Evolutionary conservation across 30 jellyfish, hydroid and myxozoan species (phyloP).

Genomic region (Nemopilema nomurai): DNA sequence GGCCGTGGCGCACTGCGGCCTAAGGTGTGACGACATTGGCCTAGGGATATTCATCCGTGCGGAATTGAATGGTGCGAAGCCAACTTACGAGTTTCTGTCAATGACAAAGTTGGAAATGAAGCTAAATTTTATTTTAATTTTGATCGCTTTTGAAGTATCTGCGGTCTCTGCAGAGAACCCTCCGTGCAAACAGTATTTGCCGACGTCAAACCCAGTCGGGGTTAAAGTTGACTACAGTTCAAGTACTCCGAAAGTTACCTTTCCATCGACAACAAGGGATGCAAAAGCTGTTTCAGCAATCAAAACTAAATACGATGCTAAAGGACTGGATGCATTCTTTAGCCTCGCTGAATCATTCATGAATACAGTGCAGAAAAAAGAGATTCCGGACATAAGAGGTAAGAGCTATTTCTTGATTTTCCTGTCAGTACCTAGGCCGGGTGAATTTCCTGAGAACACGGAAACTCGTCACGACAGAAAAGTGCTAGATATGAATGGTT

Average conservation of each 20-base stretch:
- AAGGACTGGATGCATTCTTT: conserved; percentile 84
- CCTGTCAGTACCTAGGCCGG: neutral
- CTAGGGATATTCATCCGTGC: neutral
- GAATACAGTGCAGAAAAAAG: conserved; percentile 86
- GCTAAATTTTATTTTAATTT: neutral
- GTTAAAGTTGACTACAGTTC: conserved; percentile 6
- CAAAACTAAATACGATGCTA: conserved; percentile 58
- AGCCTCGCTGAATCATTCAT: conserved; percentile 88
- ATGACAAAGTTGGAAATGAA: conserved; percentile 2
- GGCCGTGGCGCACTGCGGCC: neutral
- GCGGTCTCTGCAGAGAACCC: conserved; percentile 1
- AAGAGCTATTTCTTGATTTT: neutral
- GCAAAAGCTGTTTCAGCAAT: conserved; percentile 49
- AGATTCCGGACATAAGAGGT: conserved; percentile 43
- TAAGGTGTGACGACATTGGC: too few relatives aligned
- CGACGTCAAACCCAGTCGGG: conserved; percentile 34
- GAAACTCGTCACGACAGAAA: too few relatives aligned
- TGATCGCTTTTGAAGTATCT: neutral
- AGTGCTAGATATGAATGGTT: too few relatives aligned
- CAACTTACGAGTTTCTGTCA: too few relatives aligned
- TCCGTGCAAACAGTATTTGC: conserved; percentile 7
- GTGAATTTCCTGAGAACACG: too few relatives aligned
- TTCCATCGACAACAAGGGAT: conserved; percentile 48
- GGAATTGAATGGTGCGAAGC: neutral
- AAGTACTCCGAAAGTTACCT: conserved; percentile 46